A percentile compares a stretch with the other conserved stretches of the same genome.
These are phyloP conservation scores for Tupaia tana DNA, from an alignment of 2,113 vertebrate species.

Conservation along the genomic window DNA sequence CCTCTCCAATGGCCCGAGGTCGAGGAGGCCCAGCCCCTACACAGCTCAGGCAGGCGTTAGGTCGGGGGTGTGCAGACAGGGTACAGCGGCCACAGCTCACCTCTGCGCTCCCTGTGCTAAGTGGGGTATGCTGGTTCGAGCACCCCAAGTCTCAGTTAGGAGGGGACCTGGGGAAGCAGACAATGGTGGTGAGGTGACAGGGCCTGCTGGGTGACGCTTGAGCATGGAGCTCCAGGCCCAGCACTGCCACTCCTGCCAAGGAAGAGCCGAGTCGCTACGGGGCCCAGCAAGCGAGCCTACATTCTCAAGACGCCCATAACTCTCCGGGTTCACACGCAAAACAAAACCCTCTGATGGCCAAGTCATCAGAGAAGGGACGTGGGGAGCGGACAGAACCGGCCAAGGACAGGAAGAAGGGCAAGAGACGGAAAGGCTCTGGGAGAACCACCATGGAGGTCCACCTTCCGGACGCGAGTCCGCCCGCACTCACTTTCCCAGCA, in stretches of 20 bases:
- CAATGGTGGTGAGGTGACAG: neutral
- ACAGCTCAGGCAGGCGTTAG: no score
- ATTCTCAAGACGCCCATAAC: neutral
- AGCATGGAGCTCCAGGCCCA: no score
- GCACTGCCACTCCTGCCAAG: no score
- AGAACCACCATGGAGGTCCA: no score
- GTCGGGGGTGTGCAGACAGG: no score
- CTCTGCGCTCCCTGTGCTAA: neutral
- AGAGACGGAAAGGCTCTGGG: neutral
- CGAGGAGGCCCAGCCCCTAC: no score
- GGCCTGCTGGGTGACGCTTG: no score
- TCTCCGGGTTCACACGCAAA: neutral
- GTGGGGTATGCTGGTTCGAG: neutral
- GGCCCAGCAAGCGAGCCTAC: no score
- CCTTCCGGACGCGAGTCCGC: no score
- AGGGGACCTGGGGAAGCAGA: neutral
- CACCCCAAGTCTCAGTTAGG: neutral
- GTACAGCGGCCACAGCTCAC: neutral
- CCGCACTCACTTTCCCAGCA: conserved; percentile 91
- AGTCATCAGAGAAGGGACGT: conserved; percentile 43
- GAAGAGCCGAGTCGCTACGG: no score
- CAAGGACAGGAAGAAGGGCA: conserved; percentile 71
- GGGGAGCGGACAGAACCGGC: conserved; percentile 68
- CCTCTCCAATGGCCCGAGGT: no score
- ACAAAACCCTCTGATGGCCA: neutral